These are phyloP conservation scores for Drosophila grimshawi DNA, from an alignment of 1,140 invertebrate species.

Conservation along the genomic window DNA sequence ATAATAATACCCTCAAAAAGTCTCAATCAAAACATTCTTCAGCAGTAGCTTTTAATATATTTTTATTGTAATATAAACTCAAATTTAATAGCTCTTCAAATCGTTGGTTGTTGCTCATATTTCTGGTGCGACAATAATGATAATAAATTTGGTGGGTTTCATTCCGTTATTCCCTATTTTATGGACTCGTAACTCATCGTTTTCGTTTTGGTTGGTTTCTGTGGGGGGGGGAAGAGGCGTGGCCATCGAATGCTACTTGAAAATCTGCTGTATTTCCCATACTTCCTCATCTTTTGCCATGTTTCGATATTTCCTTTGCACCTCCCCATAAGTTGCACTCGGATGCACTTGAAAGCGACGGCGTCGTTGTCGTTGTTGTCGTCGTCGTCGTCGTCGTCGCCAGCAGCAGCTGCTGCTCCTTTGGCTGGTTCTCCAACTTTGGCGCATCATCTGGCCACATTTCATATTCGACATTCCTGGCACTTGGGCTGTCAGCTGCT, in stretches of 20 bases:
- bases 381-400: constrained; percentile 24
- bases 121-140: constrained; percentile 7
- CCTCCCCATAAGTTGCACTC: constrained; percentile 6
- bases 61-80: no score
- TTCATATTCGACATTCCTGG: constrained; percentile 68
- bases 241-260: constrained; percentile 13
- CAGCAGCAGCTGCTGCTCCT: constrained; percentile 19
- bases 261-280: constrained; percentile 8
- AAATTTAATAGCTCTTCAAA: background rate
- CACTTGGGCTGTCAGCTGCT: constrained; percentile 35
- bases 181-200: constrained; percentile 12
- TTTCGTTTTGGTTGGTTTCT: background rate
- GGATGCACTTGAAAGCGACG: constrained; percentile 23
- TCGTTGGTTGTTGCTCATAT: background rate
- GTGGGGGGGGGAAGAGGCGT: background rate
- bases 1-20: no score
- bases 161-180: background rate
- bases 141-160: constrained; percentile 12
- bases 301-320: constrained; percentile 17
- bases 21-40: no score
- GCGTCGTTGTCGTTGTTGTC: constrained; percentile 1
- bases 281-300: constrained; percentile 5
- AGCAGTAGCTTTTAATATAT: no score
- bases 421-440: constrained; percentile 24
- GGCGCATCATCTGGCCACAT: constrained; percentile 67